phyloP scores from a whole-genome alignment of 1,140 invertebrate species.

The Megathymus violae region DNA sequence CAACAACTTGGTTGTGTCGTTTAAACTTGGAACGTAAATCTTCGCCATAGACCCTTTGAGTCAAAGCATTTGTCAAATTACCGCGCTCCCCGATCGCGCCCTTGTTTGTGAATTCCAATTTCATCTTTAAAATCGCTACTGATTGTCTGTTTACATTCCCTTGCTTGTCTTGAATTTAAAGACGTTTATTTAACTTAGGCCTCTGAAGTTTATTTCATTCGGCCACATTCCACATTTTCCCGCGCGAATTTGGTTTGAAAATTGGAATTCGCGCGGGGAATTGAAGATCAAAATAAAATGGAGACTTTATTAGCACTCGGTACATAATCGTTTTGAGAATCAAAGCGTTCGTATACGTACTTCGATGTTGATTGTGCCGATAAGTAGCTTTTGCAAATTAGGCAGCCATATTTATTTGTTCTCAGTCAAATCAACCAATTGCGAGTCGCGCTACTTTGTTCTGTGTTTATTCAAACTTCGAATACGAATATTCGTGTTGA shows the following conservation, averaged over 20 bases:
- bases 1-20: conserved; percentile 30
- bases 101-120: conserved; percentile 64
- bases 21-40: conserved; percentile 35
- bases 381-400: conserved; percentile 71
- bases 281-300: conserved; percentile 59
- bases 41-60: conserved; percentile 34
- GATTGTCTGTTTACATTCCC: conserved; percentile 80
- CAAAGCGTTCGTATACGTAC: conserved; percentile 64
- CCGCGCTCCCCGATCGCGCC: conserved; percentile 42
- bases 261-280: conserved; percentile 36
- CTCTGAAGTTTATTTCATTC: conserved; percentile 41
- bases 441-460: conserved; percentile 35
- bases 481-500: conserved; percentile 22
- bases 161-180: conserved; percentile 76
- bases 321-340: conserved; percentile 71
- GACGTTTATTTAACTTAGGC: conserved; percentile 61
- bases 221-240: conserved; percentile 13
- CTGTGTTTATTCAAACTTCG: conserved; percentile 30
- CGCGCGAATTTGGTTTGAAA: conserved; percentile 17
- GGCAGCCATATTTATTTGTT: conserved; percentile 61
- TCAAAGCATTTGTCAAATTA: conserved; percentile 73
- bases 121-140: conserved; percentile 77
- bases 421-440: conserved; percentile 45
- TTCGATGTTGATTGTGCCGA: conserved; percentile 63
- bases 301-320: conserved; percentile 63